phyloP scores from a whole-genome alignment of 2,797 vertebrate genomes.

The Pseudomugil gertrudae region DNA sequence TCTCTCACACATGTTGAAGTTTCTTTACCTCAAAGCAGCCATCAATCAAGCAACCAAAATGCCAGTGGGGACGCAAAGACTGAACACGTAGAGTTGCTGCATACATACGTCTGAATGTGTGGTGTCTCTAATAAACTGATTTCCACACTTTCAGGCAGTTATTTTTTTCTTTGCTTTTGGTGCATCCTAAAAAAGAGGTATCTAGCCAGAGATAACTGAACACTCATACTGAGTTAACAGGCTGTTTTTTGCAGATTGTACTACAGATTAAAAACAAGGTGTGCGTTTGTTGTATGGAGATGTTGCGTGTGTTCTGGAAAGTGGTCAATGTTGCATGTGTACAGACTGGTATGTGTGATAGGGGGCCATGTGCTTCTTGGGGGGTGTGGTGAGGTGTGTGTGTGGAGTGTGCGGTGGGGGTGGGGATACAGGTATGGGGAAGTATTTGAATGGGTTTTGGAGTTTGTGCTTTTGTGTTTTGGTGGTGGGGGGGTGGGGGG shows the following conservation, averaged over 20 bases:
- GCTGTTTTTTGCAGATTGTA: constrained; percentile 8
- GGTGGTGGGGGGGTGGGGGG: no score
- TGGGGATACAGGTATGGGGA: no score
- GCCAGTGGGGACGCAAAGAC: constrained; percentile 24
- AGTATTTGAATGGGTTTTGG: no score
- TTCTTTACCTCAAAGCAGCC: constrained; percentile 28
- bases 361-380: no score
- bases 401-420: no score
- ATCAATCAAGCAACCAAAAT: constrained; percentile 29
- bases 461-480: no score
- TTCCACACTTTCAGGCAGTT: constrained; percentile 41
- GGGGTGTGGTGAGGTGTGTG: no score
- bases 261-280: not conserved
- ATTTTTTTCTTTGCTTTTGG: constrained; percentile 27
- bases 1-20: constrained; percentile 6
- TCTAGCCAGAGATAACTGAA: not conserved
- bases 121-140: constrained; percentile 42
- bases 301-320: no score
- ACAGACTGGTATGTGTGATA: no score
- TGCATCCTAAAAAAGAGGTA: constrained; percentile 15
- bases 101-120: constrained; percentile 31
- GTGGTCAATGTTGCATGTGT: no score
- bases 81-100: constrained; percentile 24
- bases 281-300: no score
- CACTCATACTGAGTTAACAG: not conserved